A percentile compares a stretch with the other conserved stretches of the same genome.
Conservation (phyloP, 1,140 invertebrate genomes). For the Babylonia areolata region DNA sequence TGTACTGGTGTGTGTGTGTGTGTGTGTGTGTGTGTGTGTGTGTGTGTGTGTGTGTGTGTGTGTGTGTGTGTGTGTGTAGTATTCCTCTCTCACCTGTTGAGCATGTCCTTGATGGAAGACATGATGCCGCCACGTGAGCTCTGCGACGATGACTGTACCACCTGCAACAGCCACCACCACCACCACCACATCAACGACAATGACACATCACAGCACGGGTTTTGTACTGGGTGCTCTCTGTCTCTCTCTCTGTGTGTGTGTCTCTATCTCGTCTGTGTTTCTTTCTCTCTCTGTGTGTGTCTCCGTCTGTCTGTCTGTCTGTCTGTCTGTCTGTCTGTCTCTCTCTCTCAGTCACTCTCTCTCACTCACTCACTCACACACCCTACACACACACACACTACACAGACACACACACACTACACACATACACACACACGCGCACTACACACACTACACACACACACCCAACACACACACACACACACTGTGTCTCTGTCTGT, state of each 20-base stretch:
- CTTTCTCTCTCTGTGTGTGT: neutral
- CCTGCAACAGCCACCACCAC: slow-evolving; percentile 32
- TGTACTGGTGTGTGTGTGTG: neutral
- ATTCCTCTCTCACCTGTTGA: slow-evolving; percentile 52
- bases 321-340: neutral
- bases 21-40: neutral
- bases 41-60: slow-evolving; percentile 26
- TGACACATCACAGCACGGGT: neutral
- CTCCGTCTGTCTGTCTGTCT: neutral
- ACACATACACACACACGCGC: neutral
- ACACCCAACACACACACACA: slow-evolving; percentile 2
- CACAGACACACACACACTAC: slow-evolving; percentile 13
- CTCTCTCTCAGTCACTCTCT: neutral
- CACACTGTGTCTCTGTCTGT: neutral
- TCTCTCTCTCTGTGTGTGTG: neutral
- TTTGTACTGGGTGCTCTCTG: neutral
- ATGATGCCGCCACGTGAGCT: slow-evolving; percentile 46
- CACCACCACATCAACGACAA: too few species aligned
- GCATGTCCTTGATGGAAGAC: slow-evolving; percentile 52
- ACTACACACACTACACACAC: neutral
- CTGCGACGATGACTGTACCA: slow-evolving; percentile 38
- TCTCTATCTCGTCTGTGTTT: neutral
- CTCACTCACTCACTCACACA: neutral
- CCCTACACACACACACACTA: neutral
- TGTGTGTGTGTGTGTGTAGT: slow-evolving; percentile 24